phyloP scores from a whole-genome alignment of 2,797 vertebrate genomes.

The Trichosurus vulpecula region DNA sequence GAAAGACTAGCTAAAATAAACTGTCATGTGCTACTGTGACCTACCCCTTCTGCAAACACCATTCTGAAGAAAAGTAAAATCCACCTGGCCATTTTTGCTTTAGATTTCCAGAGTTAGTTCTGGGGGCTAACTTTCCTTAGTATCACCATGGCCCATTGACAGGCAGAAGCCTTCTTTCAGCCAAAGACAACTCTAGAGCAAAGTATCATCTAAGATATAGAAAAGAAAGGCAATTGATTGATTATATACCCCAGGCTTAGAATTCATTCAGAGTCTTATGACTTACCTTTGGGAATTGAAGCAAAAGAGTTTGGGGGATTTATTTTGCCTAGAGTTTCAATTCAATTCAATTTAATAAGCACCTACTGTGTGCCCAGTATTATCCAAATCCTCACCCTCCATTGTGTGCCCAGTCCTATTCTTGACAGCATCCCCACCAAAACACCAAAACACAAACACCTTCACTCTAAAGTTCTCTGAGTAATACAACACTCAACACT shows the following conservation, averaged over 20 bases:
- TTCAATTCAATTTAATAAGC: background rate
- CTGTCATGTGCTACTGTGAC: background rate
- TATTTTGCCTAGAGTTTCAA: background rate
- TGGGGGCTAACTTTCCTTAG: background rate
- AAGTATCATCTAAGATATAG: background rate
- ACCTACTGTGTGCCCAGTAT: background rate
- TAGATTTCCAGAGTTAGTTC: accelerated
- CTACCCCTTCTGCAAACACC: background rate
- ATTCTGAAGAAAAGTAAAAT: background rate
- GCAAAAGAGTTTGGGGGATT: background rate
- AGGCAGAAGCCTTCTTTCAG: background rate
- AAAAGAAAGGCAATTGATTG: background rate
- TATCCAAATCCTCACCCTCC: background rate
- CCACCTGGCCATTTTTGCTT: background rate
- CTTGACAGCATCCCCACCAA: background rate
- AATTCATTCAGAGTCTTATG: background rate
- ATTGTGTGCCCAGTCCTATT: background rate
- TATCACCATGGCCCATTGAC: background rate
- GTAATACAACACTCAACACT: background rate
- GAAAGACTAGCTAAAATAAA: background rate
- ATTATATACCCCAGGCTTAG: background rate
- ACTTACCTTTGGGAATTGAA: slow-evolving; percentile 13
- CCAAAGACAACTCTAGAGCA: background rate
- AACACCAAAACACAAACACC: background rate
- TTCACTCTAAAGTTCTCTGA: background rate